Evolutionary conservation across 30 jellyfish, hydroid and myxozoan species (phyloP).

Genomic region (Hydra vulgaris): DNA sequence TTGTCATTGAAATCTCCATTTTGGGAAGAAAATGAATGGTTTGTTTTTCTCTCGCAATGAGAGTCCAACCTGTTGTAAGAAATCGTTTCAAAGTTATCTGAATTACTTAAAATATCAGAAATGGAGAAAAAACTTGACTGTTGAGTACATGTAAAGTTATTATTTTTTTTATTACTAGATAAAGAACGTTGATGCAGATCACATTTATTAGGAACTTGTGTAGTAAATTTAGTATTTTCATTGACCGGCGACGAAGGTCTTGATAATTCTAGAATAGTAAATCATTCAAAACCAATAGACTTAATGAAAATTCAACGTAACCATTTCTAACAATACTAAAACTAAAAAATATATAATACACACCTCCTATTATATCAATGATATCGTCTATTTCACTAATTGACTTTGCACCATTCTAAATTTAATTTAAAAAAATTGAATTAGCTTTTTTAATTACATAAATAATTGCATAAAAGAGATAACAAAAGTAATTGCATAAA

Average conservation of each 20-base stretch:
- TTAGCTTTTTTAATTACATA: no score
- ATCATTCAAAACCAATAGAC: no score
- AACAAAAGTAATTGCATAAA: no score
- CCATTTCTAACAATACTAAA: background rate
- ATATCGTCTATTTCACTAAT: conserved; percentile 38
- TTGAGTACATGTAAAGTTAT: background rate
- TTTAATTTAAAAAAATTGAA: no score
- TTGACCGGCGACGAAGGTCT: background rate
- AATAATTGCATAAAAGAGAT: no score
- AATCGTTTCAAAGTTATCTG: background rate
- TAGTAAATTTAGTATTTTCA: background rate
- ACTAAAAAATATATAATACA: background rate
- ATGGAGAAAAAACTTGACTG: background rate
- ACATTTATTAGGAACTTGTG: background rate
- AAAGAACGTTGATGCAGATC: background rate
- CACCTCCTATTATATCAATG: conserved; percentile 83
- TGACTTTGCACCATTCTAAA: background rate
- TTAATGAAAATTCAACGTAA: background rate
- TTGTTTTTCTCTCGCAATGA: background rate
- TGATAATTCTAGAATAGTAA: background rate
- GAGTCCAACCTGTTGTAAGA: background rate
- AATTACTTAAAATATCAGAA: background rate
- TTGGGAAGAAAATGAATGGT: background rate
- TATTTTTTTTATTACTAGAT: no score
- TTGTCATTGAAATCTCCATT: background rate